Evolutionary conservation across 2,113 vertebrate genomes (phyloP).

Genomic region (Muntiacus muntjak): DNA sequence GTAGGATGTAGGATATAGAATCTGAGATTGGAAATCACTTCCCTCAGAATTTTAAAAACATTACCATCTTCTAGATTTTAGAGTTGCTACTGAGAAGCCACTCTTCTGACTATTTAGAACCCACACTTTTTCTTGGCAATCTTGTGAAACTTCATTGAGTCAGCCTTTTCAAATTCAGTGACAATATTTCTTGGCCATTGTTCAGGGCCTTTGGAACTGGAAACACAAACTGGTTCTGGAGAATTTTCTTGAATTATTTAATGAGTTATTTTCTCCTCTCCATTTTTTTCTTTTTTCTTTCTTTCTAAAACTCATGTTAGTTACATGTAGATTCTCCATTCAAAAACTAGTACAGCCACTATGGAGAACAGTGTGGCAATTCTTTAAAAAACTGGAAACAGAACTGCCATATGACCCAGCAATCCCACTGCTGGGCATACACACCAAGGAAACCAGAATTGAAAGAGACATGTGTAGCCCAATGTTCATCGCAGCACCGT

Average conservation of each 20-base stretch:
- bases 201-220: neutral
- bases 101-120: neutral
- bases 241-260: neutral
- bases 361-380: neutral
- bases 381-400: neutral
- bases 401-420: neutral
- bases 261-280: neutral
- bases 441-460: neutral
- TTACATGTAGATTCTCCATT: neutral
- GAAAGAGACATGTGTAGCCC: accelerated
- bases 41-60: neutral
- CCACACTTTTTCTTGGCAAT: neutral
- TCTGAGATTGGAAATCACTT: neutral
- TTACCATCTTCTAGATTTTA: neutral
- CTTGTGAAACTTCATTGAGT: neutral
- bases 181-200: neutral
- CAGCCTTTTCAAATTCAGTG: neutral
- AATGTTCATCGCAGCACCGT: neutral
- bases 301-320: neutral
- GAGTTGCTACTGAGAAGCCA: neutral
- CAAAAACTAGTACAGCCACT: neutral
- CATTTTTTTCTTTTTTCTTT: neutral
- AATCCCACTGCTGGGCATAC: neutral
- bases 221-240: neutral
- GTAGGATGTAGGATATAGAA: neutral